Conservation (phyloP, 2,113 vertebrate species). For the Petrocephalus zakoni region DNA sequence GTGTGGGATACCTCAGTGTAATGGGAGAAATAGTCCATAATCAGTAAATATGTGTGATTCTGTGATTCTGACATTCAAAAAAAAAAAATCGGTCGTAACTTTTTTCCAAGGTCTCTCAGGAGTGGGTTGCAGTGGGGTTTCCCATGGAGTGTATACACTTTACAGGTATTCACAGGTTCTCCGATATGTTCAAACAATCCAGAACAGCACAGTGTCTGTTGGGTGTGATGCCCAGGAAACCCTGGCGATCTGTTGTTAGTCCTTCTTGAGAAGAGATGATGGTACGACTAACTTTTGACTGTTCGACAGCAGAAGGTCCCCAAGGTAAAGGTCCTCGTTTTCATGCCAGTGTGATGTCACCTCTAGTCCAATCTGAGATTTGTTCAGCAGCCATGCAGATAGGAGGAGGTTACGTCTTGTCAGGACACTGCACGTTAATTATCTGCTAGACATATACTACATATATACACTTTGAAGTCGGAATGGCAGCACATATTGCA, state of each 20-base stretch:
- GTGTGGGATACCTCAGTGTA: background rate
- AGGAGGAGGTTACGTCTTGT: background rate
- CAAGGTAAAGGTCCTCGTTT: background rate
- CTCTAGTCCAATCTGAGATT: background rate
- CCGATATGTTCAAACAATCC: background rate
- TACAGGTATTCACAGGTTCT: background rate
- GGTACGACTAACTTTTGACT: background rate
- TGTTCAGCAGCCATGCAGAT: background rate
- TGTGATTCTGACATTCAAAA: background rate
- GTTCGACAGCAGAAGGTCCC: background rate
- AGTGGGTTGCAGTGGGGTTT: background rate
- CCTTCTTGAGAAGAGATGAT: background rate
- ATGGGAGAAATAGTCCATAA: background rate
- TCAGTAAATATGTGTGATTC: background rate
- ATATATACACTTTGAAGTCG: constrained; percentile 3
- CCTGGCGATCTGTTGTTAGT: background rate
- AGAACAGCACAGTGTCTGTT: background rate
- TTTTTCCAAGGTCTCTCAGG: background rate
- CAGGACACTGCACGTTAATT: background rate
- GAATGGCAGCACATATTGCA: background rate
- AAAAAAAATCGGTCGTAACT: background rate
- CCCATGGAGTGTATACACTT: background rate
- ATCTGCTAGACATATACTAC: background rate
- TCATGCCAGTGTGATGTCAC: background rate
- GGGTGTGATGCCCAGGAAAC: background rate